Percentiles rank a stretch among this genome's conserved stretches.
These are phyloP conservation scores for Rhombomys opimus DNA, from an alignment of 2,113 vertebrate species.

Conservation along the genomic window DNA sequence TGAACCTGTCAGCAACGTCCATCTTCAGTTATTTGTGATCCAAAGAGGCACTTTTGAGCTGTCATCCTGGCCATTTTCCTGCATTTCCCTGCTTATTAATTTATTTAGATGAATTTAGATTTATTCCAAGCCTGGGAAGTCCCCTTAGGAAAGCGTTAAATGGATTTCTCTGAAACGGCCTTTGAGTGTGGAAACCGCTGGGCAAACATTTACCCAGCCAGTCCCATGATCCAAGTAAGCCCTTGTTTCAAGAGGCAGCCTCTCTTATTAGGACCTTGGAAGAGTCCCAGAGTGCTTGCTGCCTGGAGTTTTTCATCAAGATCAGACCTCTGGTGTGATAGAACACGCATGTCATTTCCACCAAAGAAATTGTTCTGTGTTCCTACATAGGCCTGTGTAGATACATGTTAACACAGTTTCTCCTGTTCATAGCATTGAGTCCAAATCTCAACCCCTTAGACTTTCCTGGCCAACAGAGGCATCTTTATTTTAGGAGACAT, in stretches of 20 bases:
- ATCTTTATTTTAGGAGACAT: neutral
- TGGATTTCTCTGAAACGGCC: neutral
- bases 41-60: neutral
- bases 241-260: neutral
- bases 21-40: neutral
- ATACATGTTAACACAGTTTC: neutral
- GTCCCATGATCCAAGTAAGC: neutral
- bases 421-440: neutral
- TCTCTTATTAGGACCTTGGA: constrained; percentile 17
- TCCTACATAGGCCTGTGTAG: neutral
- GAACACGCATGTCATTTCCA: neutral
- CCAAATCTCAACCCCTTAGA: too few relatives aligned
- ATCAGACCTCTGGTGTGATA: neutral
- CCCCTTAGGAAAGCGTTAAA: neutral
- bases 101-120: neutral
- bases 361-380: neutral
- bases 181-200: neutral
- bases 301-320: neutral
- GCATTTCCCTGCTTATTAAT: neutral
- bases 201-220: neutral
- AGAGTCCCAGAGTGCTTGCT: neutral
- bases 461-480: neutral
- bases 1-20: neutral
- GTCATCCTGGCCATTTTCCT: neutral
- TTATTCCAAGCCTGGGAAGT: neutral